Percentiles rank a stretch among this genome's conserved stretches.
These are phyloP conservation scores for Eurypyga helias DNA, from an alignment of 2,113 vertebrate genomes.

Conservation along the genomic window DNA sequence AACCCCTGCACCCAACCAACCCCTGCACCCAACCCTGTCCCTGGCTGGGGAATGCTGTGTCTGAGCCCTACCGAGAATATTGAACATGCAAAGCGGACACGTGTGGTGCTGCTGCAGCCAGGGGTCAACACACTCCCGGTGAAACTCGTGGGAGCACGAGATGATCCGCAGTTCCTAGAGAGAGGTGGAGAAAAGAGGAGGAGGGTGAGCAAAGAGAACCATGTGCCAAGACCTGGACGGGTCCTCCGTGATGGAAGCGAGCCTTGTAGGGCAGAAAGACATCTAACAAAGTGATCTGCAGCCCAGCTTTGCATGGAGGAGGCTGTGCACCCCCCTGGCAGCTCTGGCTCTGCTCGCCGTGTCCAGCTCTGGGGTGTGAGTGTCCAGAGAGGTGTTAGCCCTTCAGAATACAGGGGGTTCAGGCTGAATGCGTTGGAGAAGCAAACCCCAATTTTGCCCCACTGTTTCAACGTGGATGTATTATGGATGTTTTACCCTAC, in stretches of 20 bases:
- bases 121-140: conserved; percentile 93
- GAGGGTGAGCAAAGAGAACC: background rate
- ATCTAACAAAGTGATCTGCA: background rate
- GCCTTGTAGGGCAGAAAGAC: background rate
- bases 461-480: accelerated
- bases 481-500: background rate
- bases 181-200: background rate
- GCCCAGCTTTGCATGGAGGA: background rate
- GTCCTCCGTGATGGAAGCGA: background rate
- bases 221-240: background rate
- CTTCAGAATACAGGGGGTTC: accelerated
- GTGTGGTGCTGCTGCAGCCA: conserved; percentile 95
- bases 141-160: conserved; percentile 95
- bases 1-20: background rate
- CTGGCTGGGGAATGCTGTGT: background rate
- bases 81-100: conserved; percentile 98
- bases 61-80: conserved; percentile 91
- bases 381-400: background rate
- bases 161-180: conserved; percentile 93
- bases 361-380: background rate
- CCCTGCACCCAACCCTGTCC: background rate
- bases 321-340: background rate
- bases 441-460: background rate
- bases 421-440: background rate
- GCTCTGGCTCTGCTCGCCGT: accelerated